These are phyloP conservation scores for Ricordea florida DNA, from an alignment of 92 coral and sea anemone species.

Conservation along the genomic window DNA sequence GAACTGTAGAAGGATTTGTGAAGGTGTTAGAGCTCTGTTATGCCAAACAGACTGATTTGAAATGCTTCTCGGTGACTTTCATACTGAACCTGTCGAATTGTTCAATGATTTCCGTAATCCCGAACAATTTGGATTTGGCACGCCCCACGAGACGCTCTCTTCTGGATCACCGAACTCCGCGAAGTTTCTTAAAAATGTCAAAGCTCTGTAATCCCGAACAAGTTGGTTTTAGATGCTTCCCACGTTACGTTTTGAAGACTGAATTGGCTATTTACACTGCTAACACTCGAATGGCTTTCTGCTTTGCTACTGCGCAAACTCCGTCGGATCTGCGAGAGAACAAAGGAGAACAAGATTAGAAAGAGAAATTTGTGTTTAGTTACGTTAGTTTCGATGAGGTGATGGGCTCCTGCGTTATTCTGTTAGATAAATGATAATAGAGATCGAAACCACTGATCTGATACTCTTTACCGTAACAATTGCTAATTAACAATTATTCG, in stretches of 20 bases:
- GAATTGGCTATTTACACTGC: constrained; percentile 56
- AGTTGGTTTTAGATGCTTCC: constrained; percentile 72
- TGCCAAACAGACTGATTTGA: constrained; percentile 63
- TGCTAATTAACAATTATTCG: too few species aligned
- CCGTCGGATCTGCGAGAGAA: constrained; percentile 18
- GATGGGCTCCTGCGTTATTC: too few species aligned
- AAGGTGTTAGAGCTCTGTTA: constrained; percentile 55
- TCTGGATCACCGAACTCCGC: background rate
- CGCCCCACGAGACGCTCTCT: background rate
- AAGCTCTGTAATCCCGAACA: constrained; percentile 68
- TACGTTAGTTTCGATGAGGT: too few species aligned
- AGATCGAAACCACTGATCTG: too few species aligned
- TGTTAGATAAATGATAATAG: too few species aligned
- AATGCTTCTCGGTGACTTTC: constrained; percentile 82
- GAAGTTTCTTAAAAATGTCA: background rate
- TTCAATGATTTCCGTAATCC: too few species aligned
- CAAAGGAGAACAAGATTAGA: background rate
- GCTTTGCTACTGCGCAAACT: constrained; percentile 47
- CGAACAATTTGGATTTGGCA: too few species aligned
- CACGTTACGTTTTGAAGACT: constrained; percentile 70
- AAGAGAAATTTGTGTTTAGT: too few species aligned
- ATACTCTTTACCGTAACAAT: too few species aligned
- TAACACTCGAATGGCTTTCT: constrained; percentile 58
- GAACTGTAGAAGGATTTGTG: background rate
- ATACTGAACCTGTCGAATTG: too few species aligned